A percentile compares a stretch with the other conserved stretches of the same genome.
Evolutionary conservation across 2,797 vertebrate genomes (phyloP).

Genomic region (Tamandua tetradactyla): DNA sequence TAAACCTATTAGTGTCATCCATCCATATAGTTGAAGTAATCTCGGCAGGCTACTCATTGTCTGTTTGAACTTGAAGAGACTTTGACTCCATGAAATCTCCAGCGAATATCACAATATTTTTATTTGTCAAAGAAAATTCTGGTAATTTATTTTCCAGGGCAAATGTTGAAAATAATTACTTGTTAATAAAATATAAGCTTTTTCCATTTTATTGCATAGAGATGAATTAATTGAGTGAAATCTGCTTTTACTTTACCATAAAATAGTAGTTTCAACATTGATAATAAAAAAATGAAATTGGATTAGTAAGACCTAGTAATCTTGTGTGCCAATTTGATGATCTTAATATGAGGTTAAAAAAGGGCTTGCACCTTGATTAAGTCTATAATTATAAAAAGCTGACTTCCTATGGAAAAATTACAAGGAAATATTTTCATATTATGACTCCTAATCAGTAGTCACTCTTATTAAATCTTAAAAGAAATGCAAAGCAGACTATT

Average conservation of each 20-base stretch:
- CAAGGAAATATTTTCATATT: background rate
- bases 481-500: background rate
- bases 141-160: background rate
- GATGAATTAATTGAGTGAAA: conserved; percentile 8
- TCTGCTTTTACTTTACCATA: background rate
- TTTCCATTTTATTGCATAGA: conserved; percentile 15
- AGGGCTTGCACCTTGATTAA: background rate
- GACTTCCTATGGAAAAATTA: background rate
- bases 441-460: background rate
- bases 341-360: background rate
- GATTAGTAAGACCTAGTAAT: background rate
- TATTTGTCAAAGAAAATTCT: conserved; percentile 39
- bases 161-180: conserved; percentile 42
- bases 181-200: background rate
- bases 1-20: background rate
- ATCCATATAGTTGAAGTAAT: background rate
- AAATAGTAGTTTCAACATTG: background rate
- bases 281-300: background rate
- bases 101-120: conserved; percentile 7
- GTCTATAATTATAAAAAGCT: background rate
- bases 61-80: conserved; percentile 11
- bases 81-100: background rate
- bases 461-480: conserved; percentile 30
- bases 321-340: conserved; percentile 7
- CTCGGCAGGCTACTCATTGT: background rate